phyloP scores from a whole-genome alignment of 2,888 invertebrate species.

The Drosophila greeni region DNA sequence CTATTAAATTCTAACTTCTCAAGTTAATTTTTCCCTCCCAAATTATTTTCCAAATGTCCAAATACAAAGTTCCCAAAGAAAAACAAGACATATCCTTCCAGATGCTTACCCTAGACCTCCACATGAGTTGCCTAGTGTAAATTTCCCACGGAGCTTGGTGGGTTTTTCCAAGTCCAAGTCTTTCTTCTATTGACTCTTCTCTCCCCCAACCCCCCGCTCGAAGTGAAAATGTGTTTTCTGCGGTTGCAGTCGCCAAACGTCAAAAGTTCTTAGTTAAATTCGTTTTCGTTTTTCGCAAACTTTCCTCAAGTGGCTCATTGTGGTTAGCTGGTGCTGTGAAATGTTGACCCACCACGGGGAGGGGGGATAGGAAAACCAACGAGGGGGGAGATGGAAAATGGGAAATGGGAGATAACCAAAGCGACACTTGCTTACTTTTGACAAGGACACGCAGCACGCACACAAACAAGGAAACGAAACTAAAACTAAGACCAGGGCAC shows the following conservation, averaged over 20 bases:
- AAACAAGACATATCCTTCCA: conserved; percentile 14
- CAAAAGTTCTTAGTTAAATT: conserved; percentile 73
- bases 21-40: neutral
- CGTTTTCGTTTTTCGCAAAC: conserved; percentile 51
- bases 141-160: conserved; percentile 19
- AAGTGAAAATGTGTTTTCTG: conserved; percentile 37
- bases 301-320: conserved; percentile 71
- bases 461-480: conserved; percentile 19
- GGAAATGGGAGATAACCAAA: conserved; percentile 43
- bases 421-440: conserved; percentile 59
- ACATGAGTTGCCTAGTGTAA: conserved; percentile 15
- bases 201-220: neutral
- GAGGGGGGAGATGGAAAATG: neutral
- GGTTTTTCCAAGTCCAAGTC: conserved; percentile 1
- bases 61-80: neutral
- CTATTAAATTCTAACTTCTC: neutral
- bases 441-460: conserved; percentile 53
- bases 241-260: conserved; percentile 58
- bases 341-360: conserved; percentile 61
- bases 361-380: conserved; percentile 6
- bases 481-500: conserved; percentile 23
- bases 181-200: conserved; percentile 29
- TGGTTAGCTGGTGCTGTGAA: conserved; percentile 57
- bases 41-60: neutral
- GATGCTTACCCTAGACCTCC: conserved; percentile 5